Percentiles rank a stretch among this genome's conserved stretches.
Evolutionary conservation across 2,888 invertebrate species (phyloP).

Genomic region (Drosophila limbata): DNA sequence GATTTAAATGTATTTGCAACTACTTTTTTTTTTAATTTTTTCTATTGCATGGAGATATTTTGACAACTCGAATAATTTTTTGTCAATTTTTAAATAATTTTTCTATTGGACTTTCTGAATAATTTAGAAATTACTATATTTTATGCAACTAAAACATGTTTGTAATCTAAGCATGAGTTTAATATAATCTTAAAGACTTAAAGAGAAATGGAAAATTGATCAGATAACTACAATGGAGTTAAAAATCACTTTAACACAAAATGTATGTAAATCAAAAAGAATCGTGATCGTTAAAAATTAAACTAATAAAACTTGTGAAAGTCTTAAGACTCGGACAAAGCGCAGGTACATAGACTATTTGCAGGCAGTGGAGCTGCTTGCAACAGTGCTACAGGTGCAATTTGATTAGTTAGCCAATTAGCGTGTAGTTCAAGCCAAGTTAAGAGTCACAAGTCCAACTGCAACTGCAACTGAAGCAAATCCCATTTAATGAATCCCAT

Average conservation of each 20-base stretch:
- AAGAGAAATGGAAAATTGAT: neutral
- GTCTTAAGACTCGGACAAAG: neutral
- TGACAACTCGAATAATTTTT: too few species aligned
- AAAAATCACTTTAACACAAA: neutral
- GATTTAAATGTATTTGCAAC: too few species aligned
- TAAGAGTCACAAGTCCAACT: constrained; percentile 8
- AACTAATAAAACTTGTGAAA: constrained; percentile 1
- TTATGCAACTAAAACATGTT: too few species aligned
- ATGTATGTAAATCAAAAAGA: neutral
- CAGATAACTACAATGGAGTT: too few species aligned
- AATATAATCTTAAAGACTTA: too few species aligned
- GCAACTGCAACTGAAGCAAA: neutral
- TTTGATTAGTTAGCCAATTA: constrained; percentile 35
- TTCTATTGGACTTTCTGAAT: too few species aligned
- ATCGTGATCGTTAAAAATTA: constrained; percentile 7
- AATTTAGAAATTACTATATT: too few species aligned
- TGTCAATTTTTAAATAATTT: too few species aligned
- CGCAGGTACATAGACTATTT: constrained; percentile 9
- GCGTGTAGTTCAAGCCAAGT: constrained; percentile 12
- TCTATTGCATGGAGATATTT: too few species aligned
- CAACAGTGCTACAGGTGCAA: constrained; percentile 20
- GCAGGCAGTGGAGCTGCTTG: constrained; percentile 31
- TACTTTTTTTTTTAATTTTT: too few species aligned
- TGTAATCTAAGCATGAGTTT: too few species aligned
- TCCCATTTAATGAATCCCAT: neutral